Evolutionary conservation across 1,140 invertebrate species (phyloP), one percentile per base, ranked within the genome.

Genomic region (Bombus ignitus): DNA sequence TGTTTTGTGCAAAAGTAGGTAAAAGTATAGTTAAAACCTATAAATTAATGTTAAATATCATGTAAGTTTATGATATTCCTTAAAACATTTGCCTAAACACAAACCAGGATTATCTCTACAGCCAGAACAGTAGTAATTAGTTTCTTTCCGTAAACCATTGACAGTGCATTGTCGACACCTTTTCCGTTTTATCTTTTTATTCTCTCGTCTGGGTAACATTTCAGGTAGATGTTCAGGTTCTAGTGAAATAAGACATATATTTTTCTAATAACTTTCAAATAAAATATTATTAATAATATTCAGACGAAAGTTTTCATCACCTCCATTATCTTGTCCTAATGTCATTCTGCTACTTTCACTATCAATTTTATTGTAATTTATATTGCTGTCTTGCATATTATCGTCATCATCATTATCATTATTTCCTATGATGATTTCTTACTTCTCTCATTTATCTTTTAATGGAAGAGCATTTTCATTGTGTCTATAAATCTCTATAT

Each of bases 21-120:
- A 35, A 66, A 32, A 9, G 18, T 35, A 35, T 9, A 32, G 22
- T 35, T 9, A 6, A 66, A 18, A 66, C 3, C 6, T 35, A 35
- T 18, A 35, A 15, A 66, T 32, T 53, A 66, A 13, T 35, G 32
- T 66, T 66, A 44, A 42, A 44, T 72, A 72, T 72, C 71, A 72
- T 42, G 13, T 59, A 75, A 53, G 10, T 25, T 68, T 39, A 75
- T 82, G 81, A 53, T 74, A 82, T 9, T 66, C n/a, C 42, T 35
- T 83, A 28, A 83, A 83, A 77, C 74, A 83, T 68, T 77, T 47
- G 5, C 82, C 65, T 59, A 83, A 39, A 77, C 74, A 83, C 35
- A 83, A 83, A 15, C 82, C 82, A 22, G 82, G 73, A 59, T 83
- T 83, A 22, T 65, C 74, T 15, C 25, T 57, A 71, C 82, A 83